Percentiles rank a stretch among this genome's conserved stretches.
Evolutionary conservation across 2,888 invertebrate species (phyloP).

Genomic region (Bellardia bayeri): DNA sequence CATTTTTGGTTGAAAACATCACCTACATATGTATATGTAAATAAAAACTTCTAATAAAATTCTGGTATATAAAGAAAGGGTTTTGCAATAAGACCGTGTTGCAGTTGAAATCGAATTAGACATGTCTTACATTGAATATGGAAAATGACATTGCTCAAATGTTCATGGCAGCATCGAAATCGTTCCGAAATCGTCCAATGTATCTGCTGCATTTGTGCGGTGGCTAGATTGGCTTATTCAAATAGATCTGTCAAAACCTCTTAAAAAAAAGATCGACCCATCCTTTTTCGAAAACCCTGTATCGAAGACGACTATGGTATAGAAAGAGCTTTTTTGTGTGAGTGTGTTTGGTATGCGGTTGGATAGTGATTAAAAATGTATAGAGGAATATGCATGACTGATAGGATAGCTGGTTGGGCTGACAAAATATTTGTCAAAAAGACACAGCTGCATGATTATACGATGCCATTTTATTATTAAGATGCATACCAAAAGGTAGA

Average conservation of each 20-base stretch:
- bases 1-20: conserved; percentile 51
- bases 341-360: conserved; percentile 22
- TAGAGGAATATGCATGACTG: conserved; percentile 11
- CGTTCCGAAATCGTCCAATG: too few relatives aligned
- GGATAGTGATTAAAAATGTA: conserved; percentile 53
- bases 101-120: too few relatives aligned
- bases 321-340: not conserved
- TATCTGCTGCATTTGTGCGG: too few relatives aligned
- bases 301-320: not conserved
- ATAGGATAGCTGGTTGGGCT: not conserved
- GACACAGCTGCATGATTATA: conserved; percentile 48
- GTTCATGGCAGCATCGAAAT: too few relatives aligned
- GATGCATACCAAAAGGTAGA: conserved; percentile 16
- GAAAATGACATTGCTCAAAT: too few relatives aligned
- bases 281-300: conserved; percentile 18
- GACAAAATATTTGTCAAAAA: conserved; percentile 36
- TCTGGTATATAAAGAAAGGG: not conserved
- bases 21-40: not conserved
- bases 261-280: too few relatives aligned
- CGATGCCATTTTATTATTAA: conserved; percentile 39
- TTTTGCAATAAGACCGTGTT: too few relatives aligned
- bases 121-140: too few relatives aligned
- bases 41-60: conserved; percentile 3
- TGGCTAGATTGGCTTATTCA: too few relatives aligned
- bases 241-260: too few relatives aligned